Evolutionary conservation across 1,140 invertebrate species (phyloP), one percentile per base, ranked within the genome.

Genomic region (Eupristina koningsbergeri): DNA sequence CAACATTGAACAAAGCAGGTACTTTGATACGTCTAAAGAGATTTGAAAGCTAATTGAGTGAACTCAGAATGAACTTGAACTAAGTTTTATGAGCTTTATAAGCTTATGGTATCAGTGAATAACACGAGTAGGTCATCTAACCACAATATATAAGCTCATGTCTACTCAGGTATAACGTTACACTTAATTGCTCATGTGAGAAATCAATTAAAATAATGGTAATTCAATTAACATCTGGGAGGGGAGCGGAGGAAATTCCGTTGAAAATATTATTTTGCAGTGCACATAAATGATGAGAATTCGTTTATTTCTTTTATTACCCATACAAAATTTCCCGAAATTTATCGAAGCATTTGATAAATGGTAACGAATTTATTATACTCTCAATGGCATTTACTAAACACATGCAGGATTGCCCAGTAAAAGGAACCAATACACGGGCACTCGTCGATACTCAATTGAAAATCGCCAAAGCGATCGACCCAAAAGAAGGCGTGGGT

Each of bases 371-470:
- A 67, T 67, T 36, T 36, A 67, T 39, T 19, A 67, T 67, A 67
- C n/a, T 36, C 29, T 36, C 0, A 19, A 34, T 36, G 0, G 26
- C 5, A 15, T 67, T 39, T 36, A 34, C 17, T 5, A 47, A 73
- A 29, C 39, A 73, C 11, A 13, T 73, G 45, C 0, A 41, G 6
- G n/a, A 73, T 73, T 22, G 41, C n/a, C n/a, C n/a, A n/a, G n/a
- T 8, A 29, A 73, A 73, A 15, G 0, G 5, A 0, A 29, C 26
- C n/a, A 47, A 45, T 31, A 31, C 34, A 47, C 41, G 22, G 1
- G 47, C 50, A 50, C 22, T 53, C 50, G 41, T 75, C n/a, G 80
- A 74, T 75, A 76, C 63, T 83, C 76, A 79, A 80, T 86, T 76
- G 8, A 22, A 61, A 58, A 76, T 76, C 31, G 2, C 8, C 29